Conservation (phyloP, 1,140 invertebrate species). For the Drosophila parabipectinata region DNA sequence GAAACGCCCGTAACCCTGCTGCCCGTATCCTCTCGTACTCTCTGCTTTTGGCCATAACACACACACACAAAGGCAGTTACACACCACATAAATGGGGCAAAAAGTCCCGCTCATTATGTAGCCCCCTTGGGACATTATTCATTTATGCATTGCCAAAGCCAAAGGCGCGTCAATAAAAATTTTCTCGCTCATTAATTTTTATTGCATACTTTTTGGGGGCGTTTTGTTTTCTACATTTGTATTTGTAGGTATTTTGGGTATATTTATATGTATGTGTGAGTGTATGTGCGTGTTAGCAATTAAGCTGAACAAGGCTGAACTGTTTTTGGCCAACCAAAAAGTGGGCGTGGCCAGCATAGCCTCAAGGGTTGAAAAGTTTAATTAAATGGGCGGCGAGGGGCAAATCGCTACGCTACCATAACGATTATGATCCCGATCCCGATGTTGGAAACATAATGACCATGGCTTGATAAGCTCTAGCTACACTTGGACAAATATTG, state of each 20-base stretch:
- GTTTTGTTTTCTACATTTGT: neutral
- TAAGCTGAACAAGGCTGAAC: constrained; percentile 57
- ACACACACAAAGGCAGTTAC: neutral
- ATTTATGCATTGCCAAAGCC: constrained; percentile 57
- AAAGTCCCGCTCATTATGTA: constrained; percentile 42
- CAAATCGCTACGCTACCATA: constrained; percentile 42
- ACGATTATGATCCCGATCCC: constrained; percentile 42
- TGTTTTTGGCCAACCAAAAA: constrained; percentile 11
- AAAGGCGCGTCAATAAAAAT: constrained; percentile 74
- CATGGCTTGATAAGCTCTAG: neutral
- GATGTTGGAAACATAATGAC: constrained; percentile 22
- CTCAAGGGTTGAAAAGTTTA: constrained; percentile 60
- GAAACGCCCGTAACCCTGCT: neutral
- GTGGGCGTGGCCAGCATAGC: neutral
- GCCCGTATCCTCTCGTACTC: neutral
- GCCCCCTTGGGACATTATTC: constrained; percentile 48
- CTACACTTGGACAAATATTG: neutral
- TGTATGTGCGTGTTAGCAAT: constrained; percentile 55
- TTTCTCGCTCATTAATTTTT: constrained; percentile 76
- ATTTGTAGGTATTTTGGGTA: neutral
- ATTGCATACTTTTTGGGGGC: constrained; percentile 65
- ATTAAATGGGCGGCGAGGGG: constrained; percentile 47
- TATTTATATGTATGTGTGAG: constrained; percentile 8
- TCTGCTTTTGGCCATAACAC: neutral
- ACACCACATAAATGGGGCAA: neutral